Evolutionary conservation across 2,888 invertebrate genomes (phyloP).

Genomic region (Choreutis nemorana): DNA sequence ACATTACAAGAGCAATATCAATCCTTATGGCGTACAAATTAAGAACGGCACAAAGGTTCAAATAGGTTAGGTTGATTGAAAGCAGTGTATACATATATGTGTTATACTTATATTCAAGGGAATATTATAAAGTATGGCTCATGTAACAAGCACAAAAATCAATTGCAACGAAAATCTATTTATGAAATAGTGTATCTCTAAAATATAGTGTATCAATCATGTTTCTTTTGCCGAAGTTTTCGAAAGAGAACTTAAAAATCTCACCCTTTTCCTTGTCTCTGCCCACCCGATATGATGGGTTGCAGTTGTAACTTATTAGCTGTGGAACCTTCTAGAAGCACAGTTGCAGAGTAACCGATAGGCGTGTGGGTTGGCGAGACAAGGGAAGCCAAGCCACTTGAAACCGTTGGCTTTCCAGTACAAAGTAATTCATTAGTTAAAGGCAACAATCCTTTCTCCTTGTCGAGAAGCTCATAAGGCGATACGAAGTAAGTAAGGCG

Average conservation of each 20-base stretch:
- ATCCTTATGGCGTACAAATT: too few species aligned
- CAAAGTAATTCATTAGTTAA: constrained; percentile 79
- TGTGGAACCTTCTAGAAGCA: constrained; percentile 88
- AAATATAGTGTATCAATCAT: too few species aligned
- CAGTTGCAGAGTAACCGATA: constrained; percentile 87
- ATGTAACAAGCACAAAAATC: too few species aligned
- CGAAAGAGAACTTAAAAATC: constrained; percentile 9
- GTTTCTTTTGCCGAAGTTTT: too few species aligned
- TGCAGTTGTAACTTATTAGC: constrained; percentile 83
- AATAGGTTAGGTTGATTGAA: too few species aligned
- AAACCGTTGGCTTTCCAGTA: constrained; percentile 39
- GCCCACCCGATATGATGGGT: constrained; percentile 74
- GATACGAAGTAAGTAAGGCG: constrained; percentile 93
- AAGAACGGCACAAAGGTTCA: too few species aligned
- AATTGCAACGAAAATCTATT: too few species aligned
- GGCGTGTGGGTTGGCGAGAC: constrained; percentile 62
- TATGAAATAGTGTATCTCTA: too few species aligned
- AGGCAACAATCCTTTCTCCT: constrained; percentile 76
- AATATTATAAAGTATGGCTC: too few species aligned
- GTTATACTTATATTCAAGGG: too few species aligned
- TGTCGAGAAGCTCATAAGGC: constrained; percentile 88
- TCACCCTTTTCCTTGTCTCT: constrained; percentile 78
- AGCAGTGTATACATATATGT: too few species aligned
- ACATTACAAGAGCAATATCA: too few species aligned
- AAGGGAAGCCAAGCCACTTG: constrained; percentile 39